Conservation (phyloP, 23 tunicate genomes). For the Trididemnum clinides region DNA sequence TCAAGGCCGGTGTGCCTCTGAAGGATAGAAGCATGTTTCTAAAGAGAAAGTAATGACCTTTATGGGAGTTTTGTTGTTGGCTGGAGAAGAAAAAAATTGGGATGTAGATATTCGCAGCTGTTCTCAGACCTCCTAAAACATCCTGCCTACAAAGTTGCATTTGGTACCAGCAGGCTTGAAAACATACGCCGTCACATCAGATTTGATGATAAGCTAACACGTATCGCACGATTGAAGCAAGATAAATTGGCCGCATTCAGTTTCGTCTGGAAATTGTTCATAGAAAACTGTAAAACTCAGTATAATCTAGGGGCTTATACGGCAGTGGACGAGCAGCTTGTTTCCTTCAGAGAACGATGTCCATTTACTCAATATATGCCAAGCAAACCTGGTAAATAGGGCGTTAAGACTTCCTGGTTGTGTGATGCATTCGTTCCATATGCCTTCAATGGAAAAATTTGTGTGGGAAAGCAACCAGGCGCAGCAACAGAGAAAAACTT, state of each 20-base stretch:
- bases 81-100: constrained; percentile 37
- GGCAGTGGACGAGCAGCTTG: constrained; percentile 20
- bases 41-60: constrained; percentile 28
- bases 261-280: constrained; percentile 1
- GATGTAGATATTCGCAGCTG: constrained; percentile 17
- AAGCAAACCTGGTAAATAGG: constrained; percentile 36
- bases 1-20: constrained; percentile 14
- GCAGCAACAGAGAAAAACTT: constrained; percentile 31
- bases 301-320: constrained; percentile 13
- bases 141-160: constrained; percentile 28
- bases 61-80: constrained; percentile 27
- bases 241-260: constrained; percentile 35
- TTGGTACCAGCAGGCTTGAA: constrained; percentile 31
- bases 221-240: constrained; percentile 12
- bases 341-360: not conserved
- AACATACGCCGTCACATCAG: constrained; percentile 23
- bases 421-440: constrained; percentile 25
- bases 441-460: constrained; percentile 29
- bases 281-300: constrained; percentile 28
- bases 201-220: constrained; percentile 33
- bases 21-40: not conserved
- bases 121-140: constrained; percentile 7
- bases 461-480: constrained; percentile 31
- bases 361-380: constrained; percentile 23
- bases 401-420: constrained; percentile 17